Percentiles rank a stretch among this genome's conserved stretches.
Conservation (phyloP, 2,797 vertebrate genomes). For the Parauchenoglanis ngamensis region DNA sequence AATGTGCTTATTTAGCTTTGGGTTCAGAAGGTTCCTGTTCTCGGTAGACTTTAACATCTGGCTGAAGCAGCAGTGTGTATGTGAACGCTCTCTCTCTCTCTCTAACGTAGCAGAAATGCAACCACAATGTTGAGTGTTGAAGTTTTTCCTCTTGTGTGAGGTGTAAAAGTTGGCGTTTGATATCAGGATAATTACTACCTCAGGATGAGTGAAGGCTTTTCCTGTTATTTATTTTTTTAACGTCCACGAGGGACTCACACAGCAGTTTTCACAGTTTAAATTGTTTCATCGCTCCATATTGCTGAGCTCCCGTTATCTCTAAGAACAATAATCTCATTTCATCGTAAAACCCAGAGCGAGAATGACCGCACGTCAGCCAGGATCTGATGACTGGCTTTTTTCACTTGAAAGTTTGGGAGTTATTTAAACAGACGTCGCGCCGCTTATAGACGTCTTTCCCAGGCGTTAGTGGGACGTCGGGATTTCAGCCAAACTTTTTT, state of each 20-base stretch:
- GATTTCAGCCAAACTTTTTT: not conserved
- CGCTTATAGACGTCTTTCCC: not conserved
- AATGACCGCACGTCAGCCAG: not conserved
- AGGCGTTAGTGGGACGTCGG: not conserved
- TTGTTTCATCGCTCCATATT: not conserved
- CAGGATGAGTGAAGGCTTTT: not conserved
- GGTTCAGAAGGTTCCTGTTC: too few species aligned
- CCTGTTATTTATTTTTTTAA: not conserved
- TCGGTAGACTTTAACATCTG: not conserved
- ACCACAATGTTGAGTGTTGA: not conserved
- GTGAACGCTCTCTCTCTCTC: not conserved
- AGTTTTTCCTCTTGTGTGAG: not conserved
- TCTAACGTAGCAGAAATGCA: not conserved
- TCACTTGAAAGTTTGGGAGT: not conserved
- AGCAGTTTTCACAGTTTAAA: conserved; percentile 19
- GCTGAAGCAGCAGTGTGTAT: not conserved
- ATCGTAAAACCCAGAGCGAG: not conserved
- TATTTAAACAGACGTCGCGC: conserved; percentile 2
- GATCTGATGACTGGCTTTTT: conserved; percentile 13
- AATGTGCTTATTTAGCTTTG: not conserved
- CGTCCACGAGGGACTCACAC: not conserved
- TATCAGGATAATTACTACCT: not conserved
- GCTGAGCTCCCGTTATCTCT: conserved; percentile 14
- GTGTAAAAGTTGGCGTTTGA: not conserved
- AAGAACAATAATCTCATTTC: conserved; percentile 18